Conservation (phyloP, 2,113 vertebrate genomes). For the Pluvianellus socialis region DNA sequence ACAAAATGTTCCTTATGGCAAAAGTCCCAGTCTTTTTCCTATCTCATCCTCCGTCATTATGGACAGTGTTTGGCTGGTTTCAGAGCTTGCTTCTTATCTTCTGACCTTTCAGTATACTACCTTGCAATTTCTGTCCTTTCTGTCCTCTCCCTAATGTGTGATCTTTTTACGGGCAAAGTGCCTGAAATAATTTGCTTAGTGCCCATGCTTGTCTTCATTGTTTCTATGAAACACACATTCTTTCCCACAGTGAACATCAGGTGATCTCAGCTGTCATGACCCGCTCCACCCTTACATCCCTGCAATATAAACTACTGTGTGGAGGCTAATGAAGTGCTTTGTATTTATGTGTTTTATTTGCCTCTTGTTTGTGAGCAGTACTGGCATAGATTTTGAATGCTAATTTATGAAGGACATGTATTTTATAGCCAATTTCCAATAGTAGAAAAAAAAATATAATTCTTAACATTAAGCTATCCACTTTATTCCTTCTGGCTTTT, state of each 20-base stretch:
- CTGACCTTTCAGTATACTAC: neutral
- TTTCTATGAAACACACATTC: neutral
- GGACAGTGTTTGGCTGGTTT: neutral
- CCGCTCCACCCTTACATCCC: neutral
- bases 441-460: neutral
- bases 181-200: neutral
- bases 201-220: neutral
- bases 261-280: neutral
- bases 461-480: neutral
- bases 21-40: neutral
- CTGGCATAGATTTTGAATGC: neutral
- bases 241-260: neutral
- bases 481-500: neutral
- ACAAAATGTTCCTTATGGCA: neutral
- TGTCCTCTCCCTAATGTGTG: neutral
- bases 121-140: neutral
- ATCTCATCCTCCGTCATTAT: neutral
- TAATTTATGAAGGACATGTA: neutral
- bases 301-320: neutral
- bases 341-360: neutral
- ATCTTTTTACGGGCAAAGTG: neutral
- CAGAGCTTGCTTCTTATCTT: neutral
- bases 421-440: neutral
- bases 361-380: neutral
- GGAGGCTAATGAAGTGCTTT: neutral